Conservation (phyloP, 2,888 invertebrate genomes). For the Hyalella azteca region DNA sequence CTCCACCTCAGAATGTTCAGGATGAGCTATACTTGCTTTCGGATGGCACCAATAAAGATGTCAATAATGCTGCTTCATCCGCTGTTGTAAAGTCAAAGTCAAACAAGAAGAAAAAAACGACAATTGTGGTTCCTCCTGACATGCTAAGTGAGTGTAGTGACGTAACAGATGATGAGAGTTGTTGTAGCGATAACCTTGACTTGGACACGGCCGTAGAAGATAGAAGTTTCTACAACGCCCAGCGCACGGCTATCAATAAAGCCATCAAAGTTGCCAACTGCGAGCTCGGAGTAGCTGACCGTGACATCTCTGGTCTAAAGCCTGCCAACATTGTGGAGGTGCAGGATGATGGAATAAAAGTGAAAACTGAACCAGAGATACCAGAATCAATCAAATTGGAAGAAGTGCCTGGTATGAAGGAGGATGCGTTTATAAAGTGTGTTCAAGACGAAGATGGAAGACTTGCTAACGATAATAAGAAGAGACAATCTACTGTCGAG, state of each 20-base stretch:
- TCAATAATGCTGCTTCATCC: slow-evolving; percentile 1
- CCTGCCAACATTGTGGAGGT: slow-evolving; percentile 26
- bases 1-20: slow-evolving; percentile 29
- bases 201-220: slow-evolving; percentile 6
- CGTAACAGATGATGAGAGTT: slow-evolving; percentile 52
- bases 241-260: neutral
- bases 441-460: neutral
- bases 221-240: slow-evolving; percentile 12
- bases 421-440: too few relatives aligned
- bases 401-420: neutral
- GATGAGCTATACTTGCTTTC: slow-evolving; percentile 36
- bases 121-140: slow-evolving; percentile 57
- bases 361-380: neutral
- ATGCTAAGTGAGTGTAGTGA: slow-evolving; percentile 58
- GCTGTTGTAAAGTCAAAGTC: neutral
- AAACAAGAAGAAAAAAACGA: neutral
- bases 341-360: neutral
- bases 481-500: slow-evolving; percentile 4
- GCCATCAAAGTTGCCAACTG: neutral
- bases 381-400: too few relatives aligned
- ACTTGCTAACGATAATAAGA: neutral
- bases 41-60: neutral
- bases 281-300: neutral
- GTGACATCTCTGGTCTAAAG: neutral
- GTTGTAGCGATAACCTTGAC: slow-evolving; percentile 45